These are phyloP conservation scores for Procapra przewalskii DNA, from an alignment of 2,113 vertebrate genomes.

Conservation along the genomic window DNA sequence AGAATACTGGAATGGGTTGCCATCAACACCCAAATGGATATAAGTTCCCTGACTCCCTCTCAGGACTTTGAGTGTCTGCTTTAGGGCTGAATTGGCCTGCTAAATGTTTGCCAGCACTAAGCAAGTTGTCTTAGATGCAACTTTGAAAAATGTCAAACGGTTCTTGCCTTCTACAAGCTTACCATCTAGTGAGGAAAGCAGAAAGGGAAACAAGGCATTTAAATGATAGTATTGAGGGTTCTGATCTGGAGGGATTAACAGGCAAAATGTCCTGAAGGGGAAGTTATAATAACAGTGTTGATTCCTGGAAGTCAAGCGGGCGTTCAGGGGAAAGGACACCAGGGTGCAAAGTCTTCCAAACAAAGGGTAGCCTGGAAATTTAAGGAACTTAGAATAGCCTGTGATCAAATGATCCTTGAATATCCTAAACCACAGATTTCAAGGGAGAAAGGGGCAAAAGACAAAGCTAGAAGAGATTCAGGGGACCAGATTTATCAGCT, in stretches of 20 bases:
- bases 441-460: not conserved
- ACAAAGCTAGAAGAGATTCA: not conserved
- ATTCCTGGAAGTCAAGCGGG: not conserved
- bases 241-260: not conserved
- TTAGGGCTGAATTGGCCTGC: not conserved
- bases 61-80: not conserved
- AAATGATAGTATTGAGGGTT: not conserved
- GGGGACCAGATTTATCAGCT: not conserved
- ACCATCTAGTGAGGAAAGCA: not conserved
- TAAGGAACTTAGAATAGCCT: not conserved
- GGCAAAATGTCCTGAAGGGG: not conserved
- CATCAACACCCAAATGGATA: not conserved
- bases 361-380: not conserved
- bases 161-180: not conserved
- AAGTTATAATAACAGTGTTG: not conserved
- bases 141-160: not conserved
- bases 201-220: not conserved
- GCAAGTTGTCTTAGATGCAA: not conserved
- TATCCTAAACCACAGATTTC: not conserved
- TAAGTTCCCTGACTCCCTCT: not conserved
- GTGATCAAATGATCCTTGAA: not conserved
- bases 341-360: not conserved
- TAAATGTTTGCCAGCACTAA: not conserved
- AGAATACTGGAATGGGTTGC: too few relatives aligned
- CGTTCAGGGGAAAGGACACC: not conserved